Evolutionary conservation across 1,140 invertebrate species (phyloP).

Genomic region (Mycetomoellerius zeteki): DNA sequence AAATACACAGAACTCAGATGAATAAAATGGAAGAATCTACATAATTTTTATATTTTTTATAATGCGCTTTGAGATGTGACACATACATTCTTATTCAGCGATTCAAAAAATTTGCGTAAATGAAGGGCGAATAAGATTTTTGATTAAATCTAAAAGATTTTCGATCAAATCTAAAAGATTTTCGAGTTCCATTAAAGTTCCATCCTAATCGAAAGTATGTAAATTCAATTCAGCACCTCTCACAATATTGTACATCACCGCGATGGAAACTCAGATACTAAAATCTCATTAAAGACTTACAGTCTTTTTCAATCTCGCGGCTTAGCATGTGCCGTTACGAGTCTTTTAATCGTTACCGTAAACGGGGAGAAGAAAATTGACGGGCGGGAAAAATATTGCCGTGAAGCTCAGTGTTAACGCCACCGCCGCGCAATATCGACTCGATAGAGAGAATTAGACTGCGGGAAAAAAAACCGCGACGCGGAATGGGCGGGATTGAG

Average conservation of each 20-base stretch:
- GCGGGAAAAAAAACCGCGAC: conserved; percentile 62
- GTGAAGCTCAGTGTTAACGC: conserved; percentile 33
- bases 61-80: too few relatives aligned
- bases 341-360: conserved; percentile 58
- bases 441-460: conserved; percentile 50
- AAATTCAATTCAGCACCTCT: conserved; percentile 13
- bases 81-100: background rate
- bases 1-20: too few relatives aligned
- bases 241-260: conserved; percentile 14
- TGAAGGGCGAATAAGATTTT: background rate
- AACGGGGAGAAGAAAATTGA: conserved; percentile 55
- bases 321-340: conserved; percentile 46
- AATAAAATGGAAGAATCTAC: too few relatives aligned
- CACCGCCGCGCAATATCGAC: conserved; percentile 52
- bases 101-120: background rate
- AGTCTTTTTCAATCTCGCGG: conserved; percentile 51
- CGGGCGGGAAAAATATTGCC: conserved; percentile 59
- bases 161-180: background rate
- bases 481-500: conserved; percentile 73
- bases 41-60: too few relatives aligned
- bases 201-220: conserved; percentile 31
- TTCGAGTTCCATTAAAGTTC: background rate
- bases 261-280: conserved; percentile 52
- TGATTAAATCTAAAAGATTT: background rate
- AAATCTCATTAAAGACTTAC: conserved; percentile 58